Conservation (phyloP, 2,113 vertebrate species). For the Noctilio leporinus region DNA sequence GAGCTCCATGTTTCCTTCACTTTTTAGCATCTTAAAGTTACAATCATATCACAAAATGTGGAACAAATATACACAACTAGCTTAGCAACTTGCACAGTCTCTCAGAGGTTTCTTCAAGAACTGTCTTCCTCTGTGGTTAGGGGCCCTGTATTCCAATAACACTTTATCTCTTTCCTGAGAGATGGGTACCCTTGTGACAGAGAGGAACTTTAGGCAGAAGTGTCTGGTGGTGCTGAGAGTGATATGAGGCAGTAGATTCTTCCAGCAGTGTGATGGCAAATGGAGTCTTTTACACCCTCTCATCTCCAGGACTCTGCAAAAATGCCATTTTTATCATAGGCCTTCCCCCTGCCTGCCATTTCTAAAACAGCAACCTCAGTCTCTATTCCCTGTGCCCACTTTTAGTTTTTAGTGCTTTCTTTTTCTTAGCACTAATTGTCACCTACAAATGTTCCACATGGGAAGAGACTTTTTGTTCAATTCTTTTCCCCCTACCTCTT, state of each 20-base stretch:
- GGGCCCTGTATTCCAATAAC: neutral
- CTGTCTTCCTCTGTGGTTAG: neutral
- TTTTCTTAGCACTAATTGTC: neutral
- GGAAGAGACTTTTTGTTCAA: neutral
- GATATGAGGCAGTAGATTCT: neutral
- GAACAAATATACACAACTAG: neutral
- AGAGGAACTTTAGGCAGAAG: neutral
- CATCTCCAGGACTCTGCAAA: neutral
- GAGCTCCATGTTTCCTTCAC: neutral
- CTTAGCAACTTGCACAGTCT: neutral
- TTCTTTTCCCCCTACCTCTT: neutral
- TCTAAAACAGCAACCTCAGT: neutral
- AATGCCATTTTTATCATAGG: neutral
- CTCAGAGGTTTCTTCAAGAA: neutral
- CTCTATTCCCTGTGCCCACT: neutral
- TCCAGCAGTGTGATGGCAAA: neutral
- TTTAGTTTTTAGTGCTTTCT: neutral
- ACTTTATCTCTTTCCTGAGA: neutral
- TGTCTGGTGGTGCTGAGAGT: neutral
- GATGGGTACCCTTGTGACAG: neutral
- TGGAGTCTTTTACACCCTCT: neutral
- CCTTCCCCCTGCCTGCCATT: neutral
- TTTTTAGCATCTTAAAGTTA: neutral
- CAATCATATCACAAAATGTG: neutral
- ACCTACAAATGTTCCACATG: neutral